These are phyloP conservation scores for Telenomus remus DNA, from an alignment of 1,140 invertebrate species.

Conservation along the genomic window DNA sequence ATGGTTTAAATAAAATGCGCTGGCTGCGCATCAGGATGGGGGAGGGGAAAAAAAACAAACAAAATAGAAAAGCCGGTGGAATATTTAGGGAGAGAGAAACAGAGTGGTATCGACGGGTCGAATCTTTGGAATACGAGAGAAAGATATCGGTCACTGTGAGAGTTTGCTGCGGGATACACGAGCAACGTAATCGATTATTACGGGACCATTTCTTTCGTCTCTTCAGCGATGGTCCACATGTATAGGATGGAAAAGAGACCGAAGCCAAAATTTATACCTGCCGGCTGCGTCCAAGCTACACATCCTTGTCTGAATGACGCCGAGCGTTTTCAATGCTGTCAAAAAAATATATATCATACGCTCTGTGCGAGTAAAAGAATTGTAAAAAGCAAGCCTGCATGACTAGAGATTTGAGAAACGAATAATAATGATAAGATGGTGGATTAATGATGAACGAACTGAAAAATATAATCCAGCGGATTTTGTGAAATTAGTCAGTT, in stretches of 20 bases:
- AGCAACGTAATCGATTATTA: slow-evolving; percentile 72
- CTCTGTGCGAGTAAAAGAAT: slow-evolving; percentile 21
- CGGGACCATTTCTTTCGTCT: slow-evolving; percentile 66
- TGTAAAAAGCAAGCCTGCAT: slow-evolving; percentile 34
- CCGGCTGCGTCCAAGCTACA: slow-evolving; percentile 69
- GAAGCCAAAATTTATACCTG: slow-evolving; percentile 75
- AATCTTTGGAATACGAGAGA: slow-evolving; percentile 66
- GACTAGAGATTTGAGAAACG: not conserved
- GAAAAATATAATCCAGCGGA: too few species aligned
- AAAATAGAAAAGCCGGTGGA: slow-evolving; percentile 54
- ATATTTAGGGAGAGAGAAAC: slow-evolving; percentile 60
- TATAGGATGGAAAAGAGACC: slow-evolving; percentile 53
- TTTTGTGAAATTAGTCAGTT: too few species aligned
- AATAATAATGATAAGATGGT: not conserved
- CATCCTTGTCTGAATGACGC: slow-evolving; percentile 68
- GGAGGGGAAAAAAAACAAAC: slow-evolving; percentile 32
- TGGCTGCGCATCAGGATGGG: too few species aligned
- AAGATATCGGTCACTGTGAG: slow-evolving; percentile 68
- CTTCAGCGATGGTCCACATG: slow-evolving; percentile 45
- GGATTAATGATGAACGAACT: not conserved
- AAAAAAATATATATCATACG: slow-evolving; percentile 73
- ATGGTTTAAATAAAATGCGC: slow-evolving; percentile 48
- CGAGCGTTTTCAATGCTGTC: slow-evolving; percentile 63
- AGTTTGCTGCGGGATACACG: slow-evolving; percentile 69
- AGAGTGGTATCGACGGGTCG: slow-evolving; percentile 65